Evolutionary conservation across 35 echinoderm and acorn worm genomes (phyloP), one percentile per base, ranked within the genome.

Genomic region (Ptychodera flava): DNA sequence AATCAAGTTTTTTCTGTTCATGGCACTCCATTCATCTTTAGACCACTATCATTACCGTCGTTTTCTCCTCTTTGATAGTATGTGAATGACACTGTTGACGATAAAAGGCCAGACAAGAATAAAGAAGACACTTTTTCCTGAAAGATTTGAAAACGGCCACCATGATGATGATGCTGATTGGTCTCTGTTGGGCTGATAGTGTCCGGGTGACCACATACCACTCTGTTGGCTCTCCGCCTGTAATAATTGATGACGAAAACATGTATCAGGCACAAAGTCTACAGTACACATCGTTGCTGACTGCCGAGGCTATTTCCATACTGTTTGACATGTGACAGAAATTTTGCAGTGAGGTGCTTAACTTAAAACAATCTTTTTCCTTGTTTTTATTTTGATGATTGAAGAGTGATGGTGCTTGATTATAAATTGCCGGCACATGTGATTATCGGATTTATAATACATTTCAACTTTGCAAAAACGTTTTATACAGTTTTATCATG

Each of bases 81-180:
- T 90, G 34, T 85, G 85, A 0, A 95, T 80, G 88, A 92, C 15
- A 64, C 88, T 86, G 27, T 90, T 89, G 1, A 95, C 91, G 27
- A 95, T 86, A 81, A 95, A 86, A 14, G 94, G 94, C 94, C 94
- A 95, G 28, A 95, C 88, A 27, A 95, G 80, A 35, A 95, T 92
- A 81, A 95, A 88, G 81, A 95, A 87, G 0, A 92, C 91, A 15
- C 87, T 92, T 35, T 84, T 84, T 15, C 35, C 53, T 16, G 87
- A 81, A 1, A 92, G 91, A 33, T 80, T 80, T 16, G 80, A 35
- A 52, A 95, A 90, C 31, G 85, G 80, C 92, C 92, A 93, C 85
- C 88, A 93, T 0, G 80, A 87, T 29, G 83, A 77, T 29, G 79
- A 81, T 33, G 33, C n/a, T 36, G n/a, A 76, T 35, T 76, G 36